phyloP scores from a whole-genome alignment of 2,888 invertebrate genomes.

The Carabus problematicus region DNA sequence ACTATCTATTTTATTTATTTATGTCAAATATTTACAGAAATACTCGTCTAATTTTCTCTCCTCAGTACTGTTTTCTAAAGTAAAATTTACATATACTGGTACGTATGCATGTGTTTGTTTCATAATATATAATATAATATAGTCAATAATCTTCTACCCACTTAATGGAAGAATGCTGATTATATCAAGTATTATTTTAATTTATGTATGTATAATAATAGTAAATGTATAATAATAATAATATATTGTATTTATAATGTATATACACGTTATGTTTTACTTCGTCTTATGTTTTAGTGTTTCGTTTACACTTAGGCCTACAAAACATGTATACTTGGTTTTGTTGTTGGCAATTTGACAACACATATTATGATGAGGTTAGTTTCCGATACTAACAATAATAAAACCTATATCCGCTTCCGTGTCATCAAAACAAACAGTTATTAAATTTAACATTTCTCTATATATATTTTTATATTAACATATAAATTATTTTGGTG shows the following conservation, averaged over 20 bases:
- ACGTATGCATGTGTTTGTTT: slow-evolving; percentile 38
- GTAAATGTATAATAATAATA: background rate
- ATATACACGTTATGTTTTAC: slow-evolving; percentile 37
- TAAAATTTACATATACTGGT: slow-evolving; percentile 42
- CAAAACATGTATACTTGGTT: slow-evolving; percentile 39
- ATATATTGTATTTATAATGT: slow-evolving; percentile 29
- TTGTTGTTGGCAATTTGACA: no score
- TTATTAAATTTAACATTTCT: no score
- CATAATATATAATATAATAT: no score
- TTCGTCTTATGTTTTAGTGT: slow-evolving; percentile 23
- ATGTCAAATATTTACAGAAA: slow-evolving; percentile 40
- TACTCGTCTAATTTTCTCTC: slow-evolving; percentile 29
- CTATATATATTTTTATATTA: no score
- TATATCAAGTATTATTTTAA: slow-evolving; percentile 25
- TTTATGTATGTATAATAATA: slow-evolving; percentile 7
- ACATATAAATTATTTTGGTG: no score
- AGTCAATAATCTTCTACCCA: slow-evolving; percentile 35
- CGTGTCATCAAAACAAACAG: no score
- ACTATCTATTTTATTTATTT: slow-evolving; percentile 41
- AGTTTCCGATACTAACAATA: no score
- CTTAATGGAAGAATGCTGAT: slow-evolving; percentile 41
- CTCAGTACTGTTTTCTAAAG: slow-evolving; percentile 40
- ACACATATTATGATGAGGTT: no score
- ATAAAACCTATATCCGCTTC: no score
- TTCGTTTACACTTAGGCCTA: slow-evolving; percentile 41